These are phyloP conservation scores for Lordiphosa clarofinis DNA, from an alignment of 1,140 invertebrate genomes.

Conservation along the genomic window DNA sequence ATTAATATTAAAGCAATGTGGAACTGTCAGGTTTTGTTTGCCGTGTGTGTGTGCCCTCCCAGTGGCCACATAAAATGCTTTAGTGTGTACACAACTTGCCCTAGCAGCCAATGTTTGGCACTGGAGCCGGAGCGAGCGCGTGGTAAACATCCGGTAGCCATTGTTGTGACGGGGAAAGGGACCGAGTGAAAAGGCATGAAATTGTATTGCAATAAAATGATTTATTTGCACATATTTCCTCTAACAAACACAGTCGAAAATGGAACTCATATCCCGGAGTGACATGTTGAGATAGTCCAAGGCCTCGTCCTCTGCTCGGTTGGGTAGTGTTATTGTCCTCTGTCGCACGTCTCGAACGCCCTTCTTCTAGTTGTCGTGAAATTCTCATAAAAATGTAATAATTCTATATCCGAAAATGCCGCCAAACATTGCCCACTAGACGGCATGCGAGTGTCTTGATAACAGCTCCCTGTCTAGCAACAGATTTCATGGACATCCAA, in stretches of 20 bases:
- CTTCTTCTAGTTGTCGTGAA: conserved; percentile 17
- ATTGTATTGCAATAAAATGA: conserved; percentile 77
- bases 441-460: conserved; percentile 54
- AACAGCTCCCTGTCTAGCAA: conserved; percentile 54
- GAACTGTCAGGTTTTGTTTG: conserved; percentile 27
- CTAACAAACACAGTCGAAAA: conserved; percentile 6
- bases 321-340: conserved; percentile 56
- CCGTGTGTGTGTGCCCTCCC: conserved; percentile 34
- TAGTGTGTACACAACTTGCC: conserved; percentile 1
- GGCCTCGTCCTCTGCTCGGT: not conserved
- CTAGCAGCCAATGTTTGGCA: conserved; percentile 4
- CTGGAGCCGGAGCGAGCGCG: conserved; percentile 13
- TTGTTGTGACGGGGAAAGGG: conserved; percentile 12
- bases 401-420: conserved; percentile 49
- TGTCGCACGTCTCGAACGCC: conserved; percentile 28
- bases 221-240: conserved; percentile 63
- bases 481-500: conserved; percentile 42
- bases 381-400: conserved; percentile 64
- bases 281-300: conserved; percentile 54
- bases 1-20: conserved; percentile 70
- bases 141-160: conserved; percentile 48
- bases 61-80: conserved; percentile 62
- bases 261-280: conserved; percentile 15
- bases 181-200: conserved; percentile 17
- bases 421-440: not conserved